Evolutionary conservation across 2,113 vertebrate species (phyloP).

Genomic region (Phoenicopterus ruber): DNA sequence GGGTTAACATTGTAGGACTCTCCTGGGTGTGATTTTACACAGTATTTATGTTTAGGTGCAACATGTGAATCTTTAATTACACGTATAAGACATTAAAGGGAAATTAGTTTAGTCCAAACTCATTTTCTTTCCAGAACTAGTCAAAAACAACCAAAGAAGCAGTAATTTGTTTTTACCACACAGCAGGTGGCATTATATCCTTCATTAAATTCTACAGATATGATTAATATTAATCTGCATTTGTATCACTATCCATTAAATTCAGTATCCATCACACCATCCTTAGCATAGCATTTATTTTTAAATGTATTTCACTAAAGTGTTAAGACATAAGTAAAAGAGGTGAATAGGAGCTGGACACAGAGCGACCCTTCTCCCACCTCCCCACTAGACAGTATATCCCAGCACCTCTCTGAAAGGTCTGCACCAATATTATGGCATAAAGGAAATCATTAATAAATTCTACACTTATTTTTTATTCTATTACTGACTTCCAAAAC

Average conservation of each 20-base stretch:
- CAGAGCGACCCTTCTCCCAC: not conserved
- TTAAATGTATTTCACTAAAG: not conserved
- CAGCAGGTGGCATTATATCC: slow-evolving; percentile 49
- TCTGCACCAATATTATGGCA: not conserved
- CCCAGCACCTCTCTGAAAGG: not conserved
- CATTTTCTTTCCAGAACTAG: slow-evolving; percentile 30
- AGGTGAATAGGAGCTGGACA: not conserved
- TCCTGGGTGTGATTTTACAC: not conserved
- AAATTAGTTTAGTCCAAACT: slow-evolving; percentile 19
- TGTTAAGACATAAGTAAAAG: not conserved
- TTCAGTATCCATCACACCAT: not conserved
- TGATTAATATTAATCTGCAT: slow-evolving; percentile 39
- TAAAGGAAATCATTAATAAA: not conserved
- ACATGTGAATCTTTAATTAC: not conserved
- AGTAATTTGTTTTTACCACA: slow-evolving; percentile 31
- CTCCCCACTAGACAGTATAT: not conserved
- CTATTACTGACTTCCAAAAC: not conserved
- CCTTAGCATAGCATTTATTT: slow-evolving; percentile 9
- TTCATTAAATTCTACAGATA: slow-evolving; percentile 41
- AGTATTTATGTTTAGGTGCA: not conserved
- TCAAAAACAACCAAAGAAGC: slow-evolving; percentile 32
- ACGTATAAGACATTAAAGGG: not conserved
- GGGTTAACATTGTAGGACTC: not conserved
- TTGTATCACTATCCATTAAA: slow-evolving; percentile 25
- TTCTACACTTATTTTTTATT: not conserved